Percentiles rank a stretch among this genome's conserved stretches.
phyloP scores from a whole-genome alignment of 2,888 invertebrate species.

The Apamea epomidion region DNA sequence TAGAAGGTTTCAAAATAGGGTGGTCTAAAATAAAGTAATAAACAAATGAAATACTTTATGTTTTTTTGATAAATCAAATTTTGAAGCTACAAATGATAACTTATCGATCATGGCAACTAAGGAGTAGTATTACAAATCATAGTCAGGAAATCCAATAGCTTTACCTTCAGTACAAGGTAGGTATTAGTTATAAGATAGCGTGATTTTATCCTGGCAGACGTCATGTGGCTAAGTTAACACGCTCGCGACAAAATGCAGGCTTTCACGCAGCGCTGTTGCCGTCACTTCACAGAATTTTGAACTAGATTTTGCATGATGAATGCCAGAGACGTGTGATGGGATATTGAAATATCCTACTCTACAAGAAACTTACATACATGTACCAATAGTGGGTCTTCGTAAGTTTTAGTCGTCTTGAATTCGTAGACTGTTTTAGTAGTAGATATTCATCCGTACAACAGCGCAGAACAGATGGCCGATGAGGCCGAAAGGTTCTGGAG shows the following conservation, averaged over 20 bases:
- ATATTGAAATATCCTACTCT: background rate
- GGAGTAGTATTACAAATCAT: background rate
- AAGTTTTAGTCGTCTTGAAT: background rate
- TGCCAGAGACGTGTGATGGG: background rate
- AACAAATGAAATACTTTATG: background rate
- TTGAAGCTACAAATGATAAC: background rate
- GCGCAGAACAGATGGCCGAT: background rate
- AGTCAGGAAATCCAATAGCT: background rate
- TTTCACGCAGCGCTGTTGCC: conserved; percentile 33
- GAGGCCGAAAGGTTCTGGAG: background rate
- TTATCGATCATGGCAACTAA: background rate
- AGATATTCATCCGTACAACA: background rate
- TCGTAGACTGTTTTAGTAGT: background rate
- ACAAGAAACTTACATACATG: background rate
- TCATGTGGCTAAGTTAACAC: conserved; percentile 46
- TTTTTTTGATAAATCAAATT: background rate
- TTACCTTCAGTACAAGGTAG: background rate
- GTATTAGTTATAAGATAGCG: background rate
- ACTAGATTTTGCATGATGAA: conserved; percentile 21
- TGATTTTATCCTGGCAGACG: conserved; percentile 7
- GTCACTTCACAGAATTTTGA: conserved; percentile 41
- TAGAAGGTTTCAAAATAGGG: no score
- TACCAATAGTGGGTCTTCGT: background rate
- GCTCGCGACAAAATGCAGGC: conserved; percentile 41
- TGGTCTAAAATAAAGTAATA: background rate